A percentile compares a stretch with the other conserved stretches of the same genome.
These are phyloP conservation scores for Lissonota sp. DNA, from an alignment of 2,888 invertebrate genomes.

Conservation along the genomic window DNA sequence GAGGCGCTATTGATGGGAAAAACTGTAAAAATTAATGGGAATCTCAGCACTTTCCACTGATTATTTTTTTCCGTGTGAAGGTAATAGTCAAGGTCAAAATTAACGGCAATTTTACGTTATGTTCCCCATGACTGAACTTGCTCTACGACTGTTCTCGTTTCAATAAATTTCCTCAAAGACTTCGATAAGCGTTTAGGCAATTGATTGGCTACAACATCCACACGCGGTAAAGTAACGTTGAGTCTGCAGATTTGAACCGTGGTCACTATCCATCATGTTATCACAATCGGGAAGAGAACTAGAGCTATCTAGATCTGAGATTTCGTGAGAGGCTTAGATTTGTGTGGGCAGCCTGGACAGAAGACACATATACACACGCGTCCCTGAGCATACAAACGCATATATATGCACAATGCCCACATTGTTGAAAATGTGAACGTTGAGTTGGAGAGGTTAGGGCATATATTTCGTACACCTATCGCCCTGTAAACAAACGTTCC, in stretches of 20 bases:
- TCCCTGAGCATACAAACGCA: no score
- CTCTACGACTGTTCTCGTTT: no score
- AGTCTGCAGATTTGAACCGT: constrained; percentile 25
- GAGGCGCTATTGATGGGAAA: no score
- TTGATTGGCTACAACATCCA: neutral
- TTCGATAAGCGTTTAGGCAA: no score
- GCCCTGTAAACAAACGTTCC: constrained; percentile 60
- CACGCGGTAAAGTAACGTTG: neutral
- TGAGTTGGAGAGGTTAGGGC: constrained; percentile 31
- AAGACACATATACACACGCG: constrained; percentile 7
- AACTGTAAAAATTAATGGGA: neutral
- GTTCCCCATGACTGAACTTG: no score
- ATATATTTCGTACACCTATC: constrained; percentile 50
- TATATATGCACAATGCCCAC: neutral
- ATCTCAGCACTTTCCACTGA: no score
- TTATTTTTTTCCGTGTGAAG: no score
- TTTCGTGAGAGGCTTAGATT: constrained; percentile 38
- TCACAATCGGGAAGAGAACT: constrained; percentile 27
- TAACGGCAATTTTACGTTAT: no score
- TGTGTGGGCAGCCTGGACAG: constrained; percentile 27
- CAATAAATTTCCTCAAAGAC: no score
- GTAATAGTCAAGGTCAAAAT: no score
- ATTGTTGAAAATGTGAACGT: constrained; percentile 5
- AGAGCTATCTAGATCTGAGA: constrained; percentile 42
- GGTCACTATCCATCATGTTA: constrained; percentile 6